phyloP scores from a whole-genome alignment of 2,797 vertebrate species.

The Pangasius macronema region DNA sequence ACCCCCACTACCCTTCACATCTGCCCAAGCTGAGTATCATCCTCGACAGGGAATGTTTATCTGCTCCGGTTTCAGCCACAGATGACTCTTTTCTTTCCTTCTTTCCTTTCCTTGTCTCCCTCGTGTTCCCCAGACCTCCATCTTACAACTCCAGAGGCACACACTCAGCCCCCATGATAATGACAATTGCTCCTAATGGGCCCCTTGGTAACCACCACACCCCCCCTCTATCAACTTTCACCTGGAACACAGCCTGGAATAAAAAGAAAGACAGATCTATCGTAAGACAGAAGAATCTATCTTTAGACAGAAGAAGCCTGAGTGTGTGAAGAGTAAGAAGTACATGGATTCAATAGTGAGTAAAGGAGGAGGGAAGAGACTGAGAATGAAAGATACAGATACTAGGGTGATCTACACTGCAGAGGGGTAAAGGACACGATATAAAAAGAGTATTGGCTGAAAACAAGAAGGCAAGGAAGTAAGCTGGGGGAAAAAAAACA shows the following conservation, averaged over 20 bases:
- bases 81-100: conserved; percentile 23
- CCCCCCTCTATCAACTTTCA: conserved; percentile 57
- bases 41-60: conserved; percentile 16
- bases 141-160: conserved; percentile 11
- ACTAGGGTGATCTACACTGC: conserved; percentile 19
- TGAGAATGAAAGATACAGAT: background rate
- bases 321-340: background rate
- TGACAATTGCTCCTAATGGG: conserved; percentile 30
- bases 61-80: conserved; percentile 35
- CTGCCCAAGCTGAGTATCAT: conserved; percentile 35
- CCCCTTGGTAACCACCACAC: conserved; percentile 31
- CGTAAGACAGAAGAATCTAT: conserved; percentile 21
- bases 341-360: background rate
- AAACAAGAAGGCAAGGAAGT: conserved; percentile 45
- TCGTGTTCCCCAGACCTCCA: conserved; percentile 18
- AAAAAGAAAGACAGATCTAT: conserved; percentile 21
- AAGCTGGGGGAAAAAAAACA: conserved; percentile 53
- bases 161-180: conserved; percentile 27
- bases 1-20: conserved; percentile 54
- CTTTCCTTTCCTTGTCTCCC: conserved; percentile 14
- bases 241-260: conserved; percentile 67
- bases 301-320: conserved; percentile 47
- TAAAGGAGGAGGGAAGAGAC: background rate
- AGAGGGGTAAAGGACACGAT: conserved; percentile 18
- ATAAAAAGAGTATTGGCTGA: conserved; percentile 36